Conservation (phyloP, 2,888 invertebrate species). For the Nephrotoma flavescens region DNA sequence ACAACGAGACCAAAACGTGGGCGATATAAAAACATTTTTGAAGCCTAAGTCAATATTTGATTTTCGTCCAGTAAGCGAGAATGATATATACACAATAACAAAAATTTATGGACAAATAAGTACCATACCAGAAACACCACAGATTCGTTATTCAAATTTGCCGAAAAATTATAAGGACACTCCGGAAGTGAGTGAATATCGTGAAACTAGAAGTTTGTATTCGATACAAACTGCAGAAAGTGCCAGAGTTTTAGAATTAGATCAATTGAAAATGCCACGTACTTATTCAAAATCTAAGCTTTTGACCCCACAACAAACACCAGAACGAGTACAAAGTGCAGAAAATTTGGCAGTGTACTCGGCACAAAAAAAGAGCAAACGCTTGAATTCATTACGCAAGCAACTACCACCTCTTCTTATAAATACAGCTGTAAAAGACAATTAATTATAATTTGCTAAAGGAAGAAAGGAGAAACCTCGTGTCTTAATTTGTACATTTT, state of each 20-base stretch:
- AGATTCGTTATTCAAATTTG: conserved; percentile 29
- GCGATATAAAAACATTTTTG: not conserved
- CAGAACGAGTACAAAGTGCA: conserved; percentile 15
- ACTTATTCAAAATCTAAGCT: conserved; percentile 37
- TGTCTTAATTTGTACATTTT: not conserved
- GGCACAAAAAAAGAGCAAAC: conserved; percentile 26
- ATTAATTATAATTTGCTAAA: not conserved
- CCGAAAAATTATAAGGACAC: conserved; percentile 33
- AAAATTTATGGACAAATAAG: conserved; percentile 24
- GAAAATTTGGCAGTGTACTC: conserved; percentile 16
- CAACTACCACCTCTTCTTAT: conserved; percentile 23
- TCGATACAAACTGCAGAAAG: conserved; percentile 38
- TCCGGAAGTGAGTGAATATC: conserved; percentile 31
- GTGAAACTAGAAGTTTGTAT: conserved; percentile 29
- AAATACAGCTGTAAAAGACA: not conserved
- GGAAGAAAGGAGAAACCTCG: not conserved
- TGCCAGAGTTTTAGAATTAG: conserved; percentile 33
- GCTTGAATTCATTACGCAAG: conserved; percentile 27
- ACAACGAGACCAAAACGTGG: not conserved
- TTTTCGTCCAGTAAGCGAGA: conserved; percentile 26
- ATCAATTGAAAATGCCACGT: conserved; percentile 44
- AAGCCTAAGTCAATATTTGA: conserved; percentile 20
- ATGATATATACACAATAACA: conserved; percentile 29
- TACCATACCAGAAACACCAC: conserved; percentile 34
- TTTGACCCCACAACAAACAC: conserved; percentile 18